phyloP scores from a whole-genome alignment of 2,888 invertebrate genomes.

The Amorpha juglandis region DNA sequence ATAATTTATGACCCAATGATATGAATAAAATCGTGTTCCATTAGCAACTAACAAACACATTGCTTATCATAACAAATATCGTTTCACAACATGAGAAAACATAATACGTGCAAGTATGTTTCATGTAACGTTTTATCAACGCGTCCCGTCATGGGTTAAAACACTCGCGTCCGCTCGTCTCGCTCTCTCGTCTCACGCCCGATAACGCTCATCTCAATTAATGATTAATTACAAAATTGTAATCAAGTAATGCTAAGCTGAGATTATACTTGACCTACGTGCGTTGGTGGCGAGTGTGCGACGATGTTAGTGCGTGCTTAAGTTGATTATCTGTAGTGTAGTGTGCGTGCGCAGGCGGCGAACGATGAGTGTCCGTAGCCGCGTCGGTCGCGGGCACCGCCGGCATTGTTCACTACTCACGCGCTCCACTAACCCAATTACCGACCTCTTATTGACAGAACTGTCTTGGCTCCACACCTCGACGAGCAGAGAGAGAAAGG shows the following conservation, averaged over 20 bases:
- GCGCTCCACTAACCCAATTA: conserved; percentile 80
- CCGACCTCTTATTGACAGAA: conserved; percentile 77
- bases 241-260: conserved; percentile 38
- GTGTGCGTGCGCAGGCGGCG: conserved; percentile 47
- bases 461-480: conserved; percentile 74
- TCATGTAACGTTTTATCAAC: conserved; percentile 49
- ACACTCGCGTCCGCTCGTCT: conserved; percentile 47
- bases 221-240: no score
- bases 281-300: neutral
- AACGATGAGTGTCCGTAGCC: conserved; percentile 40
- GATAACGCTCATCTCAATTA: conserved; percentile 1
- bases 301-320: conserved; percentile 10
- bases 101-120: conserved; percentile 58
- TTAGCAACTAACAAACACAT: conserved; percentile 25
- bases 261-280: conserved; percentile 23
- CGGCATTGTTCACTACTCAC: conserved; percentile 69
- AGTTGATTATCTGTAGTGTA: conserved; percentile 27
- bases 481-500: conserved; percentile 54
- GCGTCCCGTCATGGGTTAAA: conserved; percentile 40
- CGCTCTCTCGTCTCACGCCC: neutral
- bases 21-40: conserved; percentile 10
- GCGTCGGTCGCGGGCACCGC: conserved; percentile 41
- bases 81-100: conserved; percentile 56
- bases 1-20: neutral
- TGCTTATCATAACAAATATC: conserved; percentile 41